Percentiles rank a stretch among this genome's conserved stretches.
Evolutionary conservation across 1,140 invertebrate species (phyloP).

Genomic region (Octopus sinensis): DNA sequence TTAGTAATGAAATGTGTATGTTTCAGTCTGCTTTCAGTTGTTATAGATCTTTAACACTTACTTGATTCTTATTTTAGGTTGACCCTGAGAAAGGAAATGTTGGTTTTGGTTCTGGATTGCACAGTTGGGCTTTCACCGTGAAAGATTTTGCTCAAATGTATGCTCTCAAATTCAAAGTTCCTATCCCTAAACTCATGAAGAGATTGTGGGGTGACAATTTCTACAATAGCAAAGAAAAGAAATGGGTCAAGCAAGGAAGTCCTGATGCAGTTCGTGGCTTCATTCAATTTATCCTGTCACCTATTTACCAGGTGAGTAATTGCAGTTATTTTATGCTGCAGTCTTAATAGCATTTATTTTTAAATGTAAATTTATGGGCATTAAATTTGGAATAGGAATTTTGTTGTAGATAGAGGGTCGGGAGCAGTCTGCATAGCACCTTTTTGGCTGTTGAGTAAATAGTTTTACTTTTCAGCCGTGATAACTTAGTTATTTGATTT

Average conservation of each 20-base stretch:
- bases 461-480: too few species aligned
- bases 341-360: not conserved
- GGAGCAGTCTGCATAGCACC: too few species aligned
- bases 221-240: slow-evolving; percentile 83
- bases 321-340: not conserved
- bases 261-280: slow-evolving; percentile 90
- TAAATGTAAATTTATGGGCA: too few species aligned
- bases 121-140: slow-evolving; percentile 99
- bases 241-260: slow-evolving; percentile 91
- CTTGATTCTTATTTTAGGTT: slow-evolving; percentile 61
- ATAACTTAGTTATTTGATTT: not conserved
- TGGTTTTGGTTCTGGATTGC: slow-evolving; percentile 96
- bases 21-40: too few species aligned
- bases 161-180: slow-evolving; percentile 96
- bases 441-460: too few species aligned
- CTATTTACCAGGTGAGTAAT: slow-evolving; percentile 85
- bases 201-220: slow-evolving; percentile 92
- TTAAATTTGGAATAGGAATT: too few species aligned
- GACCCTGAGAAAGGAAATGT: slow-evolving; percentile 97
- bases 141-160: slow-evolving; percentile 99
- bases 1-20: too few species aligned
- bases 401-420: too few species aligned
- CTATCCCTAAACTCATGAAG: slow-evolving; percentile 95
- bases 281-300: slow-evolving; percentile 96
- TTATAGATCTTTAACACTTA: not conserved